A percentile compares a stretch with the other conserved stretches of the same genome.
Evolutionary conservation across 1,140 invertebrate genomes (phyloP).

Genomic region (Prorops nasuta): DNA sequence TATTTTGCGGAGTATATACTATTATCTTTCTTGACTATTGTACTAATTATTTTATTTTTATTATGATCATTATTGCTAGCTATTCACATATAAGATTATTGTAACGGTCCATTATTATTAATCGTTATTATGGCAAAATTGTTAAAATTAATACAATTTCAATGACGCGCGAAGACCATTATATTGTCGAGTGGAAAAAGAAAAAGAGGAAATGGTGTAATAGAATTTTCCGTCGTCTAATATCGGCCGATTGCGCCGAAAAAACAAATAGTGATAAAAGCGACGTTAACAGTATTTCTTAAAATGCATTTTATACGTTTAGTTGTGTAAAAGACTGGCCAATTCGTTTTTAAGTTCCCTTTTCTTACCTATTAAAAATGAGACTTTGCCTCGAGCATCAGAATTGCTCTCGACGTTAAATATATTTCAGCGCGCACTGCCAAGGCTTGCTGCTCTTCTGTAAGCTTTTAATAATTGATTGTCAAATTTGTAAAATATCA

Average conservation of each 20-base stretch:
- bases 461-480: constrained; percentile 18
- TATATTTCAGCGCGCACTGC: constrained; percentile 27
- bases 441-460: constrained; percentile 24
- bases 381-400: no score
- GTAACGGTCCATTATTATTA: background rate
- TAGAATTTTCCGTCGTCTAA: background rate
- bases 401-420: no score
- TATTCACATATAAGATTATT: background rate
- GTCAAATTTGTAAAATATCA: no score
- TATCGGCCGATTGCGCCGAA: background rate
- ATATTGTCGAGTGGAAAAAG: constrained; percentile 1
- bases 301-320: no score
- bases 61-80: background rate
- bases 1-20: constrained; percentile 16
- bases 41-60: constrained; percentile 4
- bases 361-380: no score
- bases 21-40: constrained; percentile 11
- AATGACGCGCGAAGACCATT: constrained; percentile 5
- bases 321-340: no score
- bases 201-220: background rate
- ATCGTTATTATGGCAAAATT: background rate
- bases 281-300: no score
- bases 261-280: background rate
- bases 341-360: no score
- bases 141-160: background rate